Base-by-base conservation (phyloP, 2,797 vertebrate species). In the Diceros bicornis region DNA sequence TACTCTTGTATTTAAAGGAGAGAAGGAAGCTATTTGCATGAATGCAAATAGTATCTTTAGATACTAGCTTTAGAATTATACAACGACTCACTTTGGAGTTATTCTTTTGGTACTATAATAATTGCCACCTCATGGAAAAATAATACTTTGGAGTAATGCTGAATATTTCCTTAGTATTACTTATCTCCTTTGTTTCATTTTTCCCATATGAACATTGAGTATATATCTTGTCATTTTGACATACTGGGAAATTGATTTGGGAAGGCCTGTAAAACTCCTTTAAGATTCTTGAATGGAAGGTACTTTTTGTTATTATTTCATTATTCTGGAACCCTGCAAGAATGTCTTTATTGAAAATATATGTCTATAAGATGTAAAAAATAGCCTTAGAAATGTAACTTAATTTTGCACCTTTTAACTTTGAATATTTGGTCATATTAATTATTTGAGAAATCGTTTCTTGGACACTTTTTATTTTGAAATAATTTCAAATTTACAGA, bases 391-490 rank as follows among this genome's bases (percentile, higher is more conserved):
- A 44, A 83, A 84, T 84, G 12, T 62, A 82, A n/a, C 29, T 75
- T 95, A 82, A 34, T 93, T 84, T 89, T 92, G 17, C 1, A 44
- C 27, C 7, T 74, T 89, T 71, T 59, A 86, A 86, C n/a, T 79
- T 83, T 47, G 44, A 89, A 21, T 94, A 92, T 78, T 62, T 94
- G 52, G 20, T 68, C 10, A 61, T 59, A 61, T 92, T 77, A 96
- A 25, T 74, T 88, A 44, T 82, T 96, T 74, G 62, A 71, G 18
- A 75, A 78, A 1, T 59, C 62, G 14, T 85, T 78, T 85, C 47
- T n/a, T 84, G 23, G 86, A 47, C 72, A 34, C 29, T 41, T 79
- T 68, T 61, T 78, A 62, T 59, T 97, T n/a, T 86, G 57, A 62
- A 79, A 79, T 77, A 52, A 86, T 71, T 91, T 92, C 16, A 75